Percentiles rank a stretch among this genome's conserved stretches.
Conservation (phyloP, 2,797 vertebrate species). For the Silurus aristotelis region DNA sequence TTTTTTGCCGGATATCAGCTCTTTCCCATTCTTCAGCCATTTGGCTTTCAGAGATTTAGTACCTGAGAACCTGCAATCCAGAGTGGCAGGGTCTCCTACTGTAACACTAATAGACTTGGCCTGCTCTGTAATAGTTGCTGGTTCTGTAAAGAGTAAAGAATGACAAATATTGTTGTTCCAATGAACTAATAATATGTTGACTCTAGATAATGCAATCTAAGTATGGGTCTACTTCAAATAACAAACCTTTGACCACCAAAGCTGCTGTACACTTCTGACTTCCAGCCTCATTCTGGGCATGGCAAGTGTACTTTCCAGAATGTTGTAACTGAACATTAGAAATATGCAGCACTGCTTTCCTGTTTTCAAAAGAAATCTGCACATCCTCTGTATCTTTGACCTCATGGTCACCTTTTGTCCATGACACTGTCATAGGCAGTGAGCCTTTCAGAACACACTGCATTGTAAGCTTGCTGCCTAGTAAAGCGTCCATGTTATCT, state of each 20-base stretch:
- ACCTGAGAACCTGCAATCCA: constrained; percentile 92
- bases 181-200: not conserved
- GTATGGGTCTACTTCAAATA: not conserved
- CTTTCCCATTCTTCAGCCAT: constrained; percentile 89
- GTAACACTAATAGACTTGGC: constrained; percentile 94
- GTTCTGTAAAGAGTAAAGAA: constrained; percentile 82
- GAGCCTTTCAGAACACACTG: constrained; percentile 89
- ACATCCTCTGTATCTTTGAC: constrained; percentile 86
- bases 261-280: constrained; percentile 90
- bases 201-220: not conserved
- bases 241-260: constrained; percentile 91
- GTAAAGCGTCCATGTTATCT: constrained; percentile 84
- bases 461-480: constrained; percentile 84
- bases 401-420: constrained; percentile 94
- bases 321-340: constrained; percentile 83
- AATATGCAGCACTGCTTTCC: constrained; percentile 82
- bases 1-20: constrained; percentile 82
- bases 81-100: constrained; percentile 91
- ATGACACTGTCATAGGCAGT: constrained; percentile 86
- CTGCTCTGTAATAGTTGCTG: constrained; percentile 89
- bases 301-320: constrained; percentile 93
- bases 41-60: constrained; percentile 87
- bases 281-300: constrained; percentile 94
- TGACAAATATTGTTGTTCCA: constrained; percentile 51
- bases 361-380: constrained; percentile 88